phyloP scores from a whole-genome alignment of 1,140 invertebrate species.

The Araneus ventricosus region DNA sequence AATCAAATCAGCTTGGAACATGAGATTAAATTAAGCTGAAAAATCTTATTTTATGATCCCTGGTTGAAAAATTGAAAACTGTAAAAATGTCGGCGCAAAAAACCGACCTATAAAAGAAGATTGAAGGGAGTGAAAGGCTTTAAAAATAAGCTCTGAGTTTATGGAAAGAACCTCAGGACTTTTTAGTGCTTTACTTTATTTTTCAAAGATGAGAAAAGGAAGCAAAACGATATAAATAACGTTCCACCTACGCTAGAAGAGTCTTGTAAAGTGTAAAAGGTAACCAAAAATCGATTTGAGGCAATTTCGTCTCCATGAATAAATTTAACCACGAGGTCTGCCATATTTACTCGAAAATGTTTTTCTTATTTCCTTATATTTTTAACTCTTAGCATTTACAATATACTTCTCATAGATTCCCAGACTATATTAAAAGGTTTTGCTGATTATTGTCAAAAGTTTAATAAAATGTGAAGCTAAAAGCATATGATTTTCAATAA shows the following conservation, averaged over 20 bases:
- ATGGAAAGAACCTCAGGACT: not conserved
- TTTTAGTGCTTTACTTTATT: not conserved
- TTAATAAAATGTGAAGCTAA: no score
- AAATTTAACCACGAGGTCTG: not conserved
- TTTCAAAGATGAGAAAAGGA: not conserved
- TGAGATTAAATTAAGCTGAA: no score
- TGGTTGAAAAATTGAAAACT: not conserved
- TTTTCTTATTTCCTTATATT: not conserved
- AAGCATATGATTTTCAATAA: no score
- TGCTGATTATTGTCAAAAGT: no score
- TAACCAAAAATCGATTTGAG: constrained; percentile 1
- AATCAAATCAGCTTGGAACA: no score
- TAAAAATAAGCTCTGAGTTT: not conserved
- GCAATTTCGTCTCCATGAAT: not conserved
- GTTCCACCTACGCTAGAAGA: not conserved
- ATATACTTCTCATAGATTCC: no score
- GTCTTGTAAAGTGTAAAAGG: not conserved
- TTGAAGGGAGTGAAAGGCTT: not conserved
- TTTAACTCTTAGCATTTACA: no score
- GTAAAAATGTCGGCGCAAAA: not conserved
- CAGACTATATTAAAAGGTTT: no score
- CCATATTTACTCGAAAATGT: not conserved
- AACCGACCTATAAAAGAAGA: not conserved
- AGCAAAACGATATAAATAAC: not conserved
- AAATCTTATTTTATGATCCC: not conserved